Conservation (phyloP, 2,797 vertebrate species). For the Philypnodon macrostomus region DNA sequence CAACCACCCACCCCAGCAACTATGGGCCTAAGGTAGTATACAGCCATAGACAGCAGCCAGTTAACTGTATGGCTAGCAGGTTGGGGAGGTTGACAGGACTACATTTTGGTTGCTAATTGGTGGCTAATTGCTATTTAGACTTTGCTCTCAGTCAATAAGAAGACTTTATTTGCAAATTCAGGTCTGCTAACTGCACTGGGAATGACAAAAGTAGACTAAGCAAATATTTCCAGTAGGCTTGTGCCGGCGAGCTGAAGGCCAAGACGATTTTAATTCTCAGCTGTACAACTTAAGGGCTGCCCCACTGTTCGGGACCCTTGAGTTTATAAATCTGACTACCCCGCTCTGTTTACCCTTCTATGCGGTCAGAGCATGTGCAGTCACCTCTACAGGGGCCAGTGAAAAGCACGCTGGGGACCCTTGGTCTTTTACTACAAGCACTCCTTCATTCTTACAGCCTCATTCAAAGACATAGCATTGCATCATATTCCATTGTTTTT, state of each 20-base stretch:
- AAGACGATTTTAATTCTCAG: constrained; percentile 33
- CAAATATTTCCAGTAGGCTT: constrained; percentile 13
- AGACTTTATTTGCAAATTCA: too few species aligned
- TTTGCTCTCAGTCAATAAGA: too few species aligned
- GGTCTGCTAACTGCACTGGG: too few species aligned
- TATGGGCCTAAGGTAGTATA: too few species aligned
- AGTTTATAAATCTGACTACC: constrained; percentile 70
- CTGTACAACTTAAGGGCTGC: constrained; percentile 45
- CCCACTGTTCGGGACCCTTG: constrained; percentile 37
- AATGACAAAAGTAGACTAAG: neutral
- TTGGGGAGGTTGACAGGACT: too few species aligned
- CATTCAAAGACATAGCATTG: constrained; percentile 33
- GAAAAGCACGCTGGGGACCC: constrained; percentile 41
- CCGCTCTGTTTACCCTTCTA: constrained; percentile 58
- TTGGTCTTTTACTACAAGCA: constrained; percentile 26
- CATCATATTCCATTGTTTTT: constrained; percentile 26
- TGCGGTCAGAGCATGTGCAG: constrained; percentile 66
- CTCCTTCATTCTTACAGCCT: constrained; percentile 24
- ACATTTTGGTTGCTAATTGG: too few species aligned
- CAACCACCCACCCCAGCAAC: too few species aligned
- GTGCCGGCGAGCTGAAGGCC: constrained; percentile 37
- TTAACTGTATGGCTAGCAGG: too few species aligned
- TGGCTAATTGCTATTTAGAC: too few species aligned
- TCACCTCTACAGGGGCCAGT: constrained; percentile 62
- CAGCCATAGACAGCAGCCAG: too few species aligned